Base-by-base conservation (phyloP, 2,113 vertebrate species). In the Callionymus lyra region DNA sequence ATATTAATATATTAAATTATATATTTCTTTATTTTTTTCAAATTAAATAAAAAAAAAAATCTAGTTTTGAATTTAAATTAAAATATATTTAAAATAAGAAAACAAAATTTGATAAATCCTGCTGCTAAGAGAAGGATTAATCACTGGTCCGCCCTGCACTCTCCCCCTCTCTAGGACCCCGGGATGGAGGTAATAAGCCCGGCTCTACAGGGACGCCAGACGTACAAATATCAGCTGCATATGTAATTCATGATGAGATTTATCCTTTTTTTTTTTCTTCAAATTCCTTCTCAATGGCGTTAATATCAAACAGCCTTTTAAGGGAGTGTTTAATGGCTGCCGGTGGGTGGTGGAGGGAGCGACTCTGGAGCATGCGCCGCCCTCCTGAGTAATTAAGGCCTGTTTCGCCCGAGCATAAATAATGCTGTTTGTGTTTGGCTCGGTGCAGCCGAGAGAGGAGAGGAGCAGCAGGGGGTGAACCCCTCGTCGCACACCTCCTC, bases 371-470 rank as follows among this genome's bases (percentile, higher is more conserved):
- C 84, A 86, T 83, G 87, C 85, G 87, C 85, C 85, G 82, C 87
- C n/a, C 89, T 91, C 90, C 92, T 90, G 87, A 92, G 93, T 97
- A 97, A 97, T 97, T 97, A 98, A 94, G 90, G 87, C 90, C 86
- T 91, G 93, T 94, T 96, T 95, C 91, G 86, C 91, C n/a, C 42
- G 85, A 90, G 91, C 91, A 97, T 98, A 94, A 97, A 97, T 97
- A 97, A 98, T 96, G 92, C 91, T 91, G 92, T 96, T 98, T 95
- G 90, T 91, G 88, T 90, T n/a, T 92, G 86, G 88, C 85, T 87
- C 84, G 85, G 72, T 81, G 87, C 86, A 90, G 89, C 86, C 90
- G 87, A 15, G 72, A 66, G 50, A 56, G 68, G 63, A 62, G 12
- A 70, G 37, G 49, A 65, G 78, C 85, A 81, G 77, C 78, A 85